These are phyloP conservation scores for Vireo altiloquus DNA, from an alignment of 2,113 vertebrate species.

Conservation along the genomic window DNA sequence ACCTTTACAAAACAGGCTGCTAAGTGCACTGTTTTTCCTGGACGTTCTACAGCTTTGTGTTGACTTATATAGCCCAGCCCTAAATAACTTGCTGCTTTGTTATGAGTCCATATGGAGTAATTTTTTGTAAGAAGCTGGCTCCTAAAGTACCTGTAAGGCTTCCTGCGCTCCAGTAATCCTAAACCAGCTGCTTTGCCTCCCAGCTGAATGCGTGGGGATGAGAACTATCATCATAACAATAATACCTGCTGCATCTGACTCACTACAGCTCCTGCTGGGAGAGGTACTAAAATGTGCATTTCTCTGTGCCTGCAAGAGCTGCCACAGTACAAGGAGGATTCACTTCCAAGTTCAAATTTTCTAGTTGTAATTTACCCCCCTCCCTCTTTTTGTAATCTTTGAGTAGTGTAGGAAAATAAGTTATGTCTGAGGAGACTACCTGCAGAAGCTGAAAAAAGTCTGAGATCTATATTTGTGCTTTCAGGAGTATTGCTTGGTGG, in stretches of 20 bases:
- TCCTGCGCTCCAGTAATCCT: background rate
- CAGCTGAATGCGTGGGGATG: background rate
- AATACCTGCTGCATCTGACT: conserved; percentile 19
- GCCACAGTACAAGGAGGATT: background rate
- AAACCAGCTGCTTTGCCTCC: background rate
- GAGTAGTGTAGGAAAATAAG: background rate
- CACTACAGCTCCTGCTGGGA: conserved; percentile 5
- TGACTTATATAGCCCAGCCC: background rate
- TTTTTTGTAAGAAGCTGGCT: background rate
- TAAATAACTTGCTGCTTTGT: background rate
- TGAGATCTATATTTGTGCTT: background rate
- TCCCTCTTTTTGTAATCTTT: background rate
- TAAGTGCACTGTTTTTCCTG: background rate
- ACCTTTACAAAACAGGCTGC: background rate
- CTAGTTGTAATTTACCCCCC: background rate
- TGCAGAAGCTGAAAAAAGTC: background rate
- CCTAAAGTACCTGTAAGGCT: background rate
- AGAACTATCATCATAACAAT: background rate
- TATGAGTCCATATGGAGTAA: background rate
- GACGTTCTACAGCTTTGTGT: background rate
- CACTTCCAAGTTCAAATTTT: background rate
- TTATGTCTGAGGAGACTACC: background rate
- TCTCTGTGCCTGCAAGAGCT: background rate
- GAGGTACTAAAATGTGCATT: background rate
- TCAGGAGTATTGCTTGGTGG: background rate